Evolutionary conservation across 2,888 invertebrate genomes (phyloP), one percentile per base, ranked within the genome.

Genomic region (Brachyptera risi): DNA sequence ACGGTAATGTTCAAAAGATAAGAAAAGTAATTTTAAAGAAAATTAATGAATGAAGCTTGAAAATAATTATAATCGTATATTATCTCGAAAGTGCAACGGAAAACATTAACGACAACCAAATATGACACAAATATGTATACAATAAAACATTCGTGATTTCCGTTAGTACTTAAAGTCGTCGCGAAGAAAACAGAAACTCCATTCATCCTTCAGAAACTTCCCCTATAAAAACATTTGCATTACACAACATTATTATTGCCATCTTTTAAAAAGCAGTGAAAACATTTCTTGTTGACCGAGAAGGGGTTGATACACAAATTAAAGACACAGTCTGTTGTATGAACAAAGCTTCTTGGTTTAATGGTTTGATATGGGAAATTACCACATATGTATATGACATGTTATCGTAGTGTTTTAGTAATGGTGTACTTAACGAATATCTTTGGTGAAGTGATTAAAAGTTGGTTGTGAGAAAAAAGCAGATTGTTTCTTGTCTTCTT

Each of bases 151-250:
- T 66, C 67, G 66, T 65, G 62, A 60, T 64, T 62, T 63, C 64
- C 66, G 66, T 61, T 63, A 64, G 63, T 65, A 64, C 62, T 63
- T 66, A 65, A 63, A 60, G 60, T 60, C 66, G 51, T 58, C 63
- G 63, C 65, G 62, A 63, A 63, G 65, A 64, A 61, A 65, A 63
- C 63, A 65, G 66, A 64, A 66, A 63, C 66, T 56, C 56, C 60
- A 60, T 56, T 60, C 49, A 56, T 57, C 54, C 37, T 23, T 1
- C 37, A 3, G 13, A 54, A 35, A 51, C 35, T 19, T 54, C 35
- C 54, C 35, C 54, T 21, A n/a, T 37, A 54, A 54, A 54, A 54
- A 54, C 54, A n/a, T 54, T 37, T 35, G 23, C 54, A 54, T 54
- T 54, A 54, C n/a, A 42, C 35, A 37, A 54, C 35, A 37, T 54